Conservation (phyloP, 2,797 vertebrate species). For the Crenuchus spilurus region DNA sequence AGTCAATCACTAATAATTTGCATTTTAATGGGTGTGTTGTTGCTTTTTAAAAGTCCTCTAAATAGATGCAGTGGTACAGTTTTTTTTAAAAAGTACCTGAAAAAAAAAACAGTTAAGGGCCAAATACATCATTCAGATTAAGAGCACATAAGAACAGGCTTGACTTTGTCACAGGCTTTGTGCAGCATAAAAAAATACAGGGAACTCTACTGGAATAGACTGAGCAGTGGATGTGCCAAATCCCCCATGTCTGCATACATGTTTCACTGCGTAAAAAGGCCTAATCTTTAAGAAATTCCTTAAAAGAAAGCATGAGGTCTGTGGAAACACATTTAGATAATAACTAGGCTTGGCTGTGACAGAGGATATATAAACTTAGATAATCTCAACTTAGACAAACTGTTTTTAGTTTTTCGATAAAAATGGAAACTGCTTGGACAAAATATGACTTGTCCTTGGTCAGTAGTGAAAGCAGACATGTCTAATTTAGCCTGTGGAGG, state of each 20-base stretch:
- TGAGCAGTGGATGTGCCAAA: background rate
- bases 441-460: background rate
- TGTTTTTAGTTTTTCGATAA: conserved; percentile 19
- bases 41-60: background rate
- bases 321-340: conserved; percentile 9
- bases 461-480: conserved; percentile 18
- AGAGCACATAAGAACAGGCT: background rate
- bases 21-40: no score
- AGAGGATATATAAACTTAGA: conserved; percentile 23
- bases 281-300: background rate
- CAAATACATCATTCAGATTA: background rate
- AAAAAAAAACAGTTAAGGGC: background rate
- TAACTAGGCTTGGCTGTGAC: conserved; percentile 25
- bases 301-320: background rate
- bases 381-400: conserved; percentile 27
- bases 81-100: background rate
- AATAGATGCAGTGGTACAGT: background rate
- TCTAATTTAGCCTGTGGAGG: conserved; percentile 28
- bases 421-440: conserved; percentile 35
- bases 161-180: no score
- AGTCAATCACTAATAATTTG: no score
- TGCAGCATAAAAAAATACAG: background rate
- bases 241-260: background rate
- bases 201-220: background rate
- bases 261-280: background rate